Conservation (phyloP, 2,888 invertebrate species). For the Phytoseiulus persimilis region DNA sequence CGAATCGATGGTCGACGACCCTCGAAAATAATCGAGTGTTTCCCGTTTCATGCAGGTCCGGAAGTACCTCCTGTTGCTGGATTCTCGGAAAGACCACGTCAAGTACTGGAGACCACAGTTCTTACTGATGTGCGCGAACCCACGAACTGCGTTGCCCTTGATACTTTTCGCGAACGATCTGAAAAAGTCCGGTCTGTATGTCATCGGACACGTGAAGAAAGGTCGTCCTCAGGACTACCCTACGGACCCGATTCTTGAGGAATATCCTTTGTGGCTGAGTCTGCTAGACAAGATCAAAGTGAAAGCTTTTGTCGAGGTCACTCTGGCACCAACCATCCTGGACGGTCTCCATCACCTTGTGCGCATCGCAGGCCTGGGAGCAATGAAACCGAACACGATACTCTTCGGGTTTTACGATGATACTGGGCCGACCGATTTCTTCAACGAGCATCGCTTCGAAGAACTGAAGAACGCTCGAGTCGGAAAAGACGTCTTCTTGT, state of each 20-base stretch:
- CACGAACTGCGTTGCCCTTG: conserved; percentile 76
- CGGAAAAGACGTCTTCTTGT: conserved; percentile 52
- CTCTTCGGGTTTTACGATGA: conserved; percentile 85
- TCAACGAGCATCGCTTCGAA: conserved; percentile 50
- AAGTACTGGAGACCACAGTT: conserved; percentile 99
- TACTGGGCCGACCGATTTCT: conserved; percentile 64
- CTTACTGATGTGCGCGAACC: conserved; percentile 79
- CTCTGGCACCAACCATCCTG: conserved; percentile 71
- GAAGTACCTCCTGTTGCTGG: conserved; percentile 88
- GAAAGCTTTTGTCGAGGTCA: conserved; percentile 92
- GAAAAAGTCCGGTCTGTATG: conserved; percentile 79
- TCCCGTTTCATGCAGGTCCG: conserved; percentile 63
- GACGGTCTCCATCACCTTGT: conserved; percentile 86
- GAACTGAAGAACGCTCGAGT: conserved; percentile 43
- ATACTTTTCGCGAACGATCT: conserved; percentile 96
- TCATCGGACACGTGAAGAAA: conserved; percentile 73
- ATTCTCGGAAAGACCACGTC: conserved; percentile 92
- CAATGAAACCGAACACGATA: conserved; percentile 98
- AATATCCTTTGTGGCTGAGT: conserved; percentile 79
- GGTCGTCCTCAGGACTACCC: conserved; percentile 52
- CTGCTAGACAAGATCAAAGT: conserved; percentile 87
- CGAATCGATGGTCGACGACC: background rate
- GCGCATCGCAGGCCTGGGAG: conserved; percentile 85
- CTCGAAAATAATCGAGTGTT: too few species aligned
- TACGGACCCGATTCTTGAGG: conserved; percentile 64